Conservation (phyloP, 1,140 invertebrate species). For the Neelides sp. region DNA sequence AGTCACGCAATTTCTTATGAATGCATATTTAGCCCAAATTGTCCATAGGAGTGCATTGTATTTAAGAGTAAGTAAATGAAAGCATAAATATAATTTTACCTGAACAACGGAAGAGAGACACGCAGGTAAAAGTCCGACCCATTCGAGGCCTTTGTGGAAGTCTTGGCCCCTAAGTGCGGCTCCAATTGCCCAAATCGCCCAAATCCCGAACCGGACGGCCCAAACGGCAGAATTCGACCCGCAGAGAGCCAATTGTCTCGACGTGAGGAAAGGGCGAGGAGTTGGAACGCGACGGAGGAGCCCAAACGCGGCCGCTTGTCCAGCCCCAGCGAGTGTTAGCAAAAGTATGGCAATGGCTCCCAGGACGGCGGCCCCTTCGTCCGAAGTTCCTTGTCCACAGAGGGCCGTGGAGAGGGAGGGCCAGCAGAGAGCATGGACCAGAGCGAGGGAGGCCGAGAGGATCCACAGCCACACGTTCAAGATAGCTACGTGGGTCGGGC, state of each 20-base stretch:
- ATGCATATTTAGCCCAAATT: too few relatives aligned
- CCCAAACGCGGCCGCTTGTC: conserved; percentile 18
- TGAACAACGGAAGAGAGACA: too few relatives aligned
- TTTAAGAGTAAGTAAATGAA: too few relatives aligned
- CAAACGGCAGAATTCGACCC: conserved; percentile 27
- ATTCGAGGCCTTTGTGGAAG: too few relatives aligned
- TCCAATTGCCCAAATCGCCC: conserved; percentile 22
- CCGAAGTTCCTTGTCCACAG: conserved; percentile 9
- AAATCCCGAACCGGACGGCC: conserved; percentile 24
- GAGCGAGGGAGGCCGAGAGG: conserved; percentile 19
- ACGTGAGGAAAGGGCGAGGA: conserved; percentile 27
- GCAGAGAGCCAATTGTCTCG: conserved; percentile 29
- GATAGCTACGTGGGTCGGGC: conserved; percentile 24
- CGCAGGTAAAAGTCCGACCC: too few relatives aligned
- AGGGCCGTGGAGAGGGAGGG: conserved; percentile 28
- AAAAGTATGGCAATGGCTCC: background rate
- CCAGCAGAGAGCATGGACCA: conserved; percentile 26
- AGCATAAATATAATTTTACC: too few relatives aligned
- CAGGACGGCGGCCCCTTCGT: background rate
- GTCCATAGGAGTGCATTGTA: too few relatives aligned
- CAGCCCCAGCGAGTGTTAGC: too few relatives aligned
- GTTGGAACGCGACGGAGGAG: conserved; percentile 22
- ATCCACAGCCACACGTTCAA: conserved; percentile 27
- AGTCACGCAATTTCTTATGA: too few relatives aligned
- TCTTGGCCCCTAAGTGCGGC: too few relatives aligned